These are phyloP conservation scores for Zosterops hypoxanthus DNA, from an alignment of 2,113 vertebrate genomes.

Conservation along the genomic window DNA sequence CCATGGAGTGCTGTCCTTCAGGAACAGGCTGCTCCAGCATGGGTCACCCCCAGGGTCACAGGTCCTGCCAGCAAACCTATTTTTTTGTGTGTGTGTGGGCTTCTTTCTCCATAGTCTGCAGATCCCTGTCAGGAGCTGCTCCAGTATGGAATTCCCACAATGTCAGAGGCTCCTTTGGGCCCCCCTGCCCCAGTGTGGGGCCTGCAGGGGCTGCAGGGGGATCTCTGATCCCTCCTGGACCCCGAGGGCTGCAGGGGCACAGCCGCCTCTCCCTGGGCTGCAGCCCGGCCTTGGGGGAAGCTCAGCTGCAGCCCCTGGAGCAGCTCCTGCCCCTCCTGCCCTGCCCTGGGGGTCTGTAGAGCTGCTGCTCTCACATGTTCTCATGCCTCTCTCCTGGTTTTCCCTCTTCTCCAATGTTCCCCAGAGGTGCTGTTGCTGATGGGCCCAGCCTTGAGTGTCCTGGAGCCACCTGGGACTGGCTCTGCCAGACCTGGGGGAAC, in stretches of 20 bases:
- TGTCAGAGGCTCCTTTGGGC: background rate
- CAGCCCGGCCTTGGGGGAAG: rapidly evolving
- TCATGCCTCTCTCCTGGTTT: background rate
- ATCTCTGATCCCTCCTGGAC: background rate
- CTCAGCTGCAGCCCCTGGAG: background rate
- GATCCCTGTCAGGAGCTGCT: background rate
- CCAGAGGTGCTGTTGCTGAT: background rate
- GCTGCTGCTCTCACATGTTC: rapidly evolving
- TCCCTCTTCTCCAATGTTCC: rapidly evolving
- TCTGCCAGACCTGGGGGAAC: background rate
- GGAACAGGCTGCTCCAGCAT: background rate
- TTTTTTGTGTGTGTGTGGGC: background rate
- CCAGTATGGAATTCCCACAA: rapidly evolving
- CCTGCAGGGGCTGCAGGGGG: background rate
- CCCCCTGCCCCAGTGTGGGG: background rate
- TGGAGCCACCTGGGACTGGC: background rate
- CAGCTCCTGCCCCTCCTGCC: background rate
- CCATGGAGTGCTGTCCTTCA: no score
- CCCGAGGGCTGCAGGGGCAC: background rate
- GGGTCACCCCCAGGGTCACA: background rate
- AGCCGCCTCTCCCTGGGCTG: background rate
- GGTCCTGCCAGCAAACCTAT: background rate
- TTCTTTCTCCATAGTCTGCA: background rate
- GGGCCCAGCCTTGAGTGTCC: background rate
- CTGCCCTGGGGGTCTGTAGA: background rate